Evolutionary conservation across 2,888 invertebrate species (phyloP), one percentile per base, ranked within the genome.

Genomic region (Phasia obesa): DNA sequence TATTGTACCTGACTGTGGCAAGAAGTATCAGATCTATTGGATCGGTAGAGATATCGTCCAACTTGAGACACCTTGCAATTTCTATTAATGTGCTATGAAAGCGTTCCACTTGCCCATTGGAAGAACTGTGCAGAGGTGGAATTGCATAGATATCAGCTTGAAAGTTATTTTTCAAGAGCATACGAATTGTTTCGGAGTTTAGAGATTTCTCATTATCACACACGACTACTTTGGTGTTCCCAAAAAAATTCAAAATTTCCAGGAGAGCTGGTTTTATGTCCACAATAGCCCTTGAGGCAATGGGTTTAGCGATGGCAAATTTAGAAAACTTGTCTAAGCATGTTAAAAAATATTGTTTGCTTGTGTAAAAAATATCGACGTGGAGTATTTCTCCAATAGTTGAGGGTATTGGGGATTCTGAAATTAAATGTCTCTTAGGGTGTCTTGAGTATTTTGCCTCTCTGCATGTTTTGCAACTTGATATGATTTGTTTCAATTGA

Each of bases 401-500:
- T 11, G 38, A 13, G 19, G 38, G 19, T 38, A 38, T 15, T 59
- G 35, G 59, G 6, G 59, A 21, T 17, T 60, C 60, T 7, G 42
- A 4, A 23, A 42, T 42, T 42, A 7, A 15, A 9, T 60, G 60
- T 21, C 7, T 60, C 38, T 17, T 3, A 15, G 53, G 67, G 17
- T 55, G 53, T 38, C 49, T 67, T 9, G 9, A 53, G 25, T 67
- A 67, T 25, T 67, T 67, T 23, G 65, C 17, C 11, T 38, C 44
- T 5, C 51, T 15, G 51, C 35, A 67, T n/a, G 17, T 38, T 67
- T 38, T 67, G 38, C 65, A 67, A 38, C 27, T 27, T 27, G 49
- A 11, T 53, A 17, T 67, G 2, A 55, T 71, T n/a, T 60, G 51
- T 38, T 60, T 71, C 6, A 60, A 25, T 51, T 71, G 49, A 2